These are phyloP conservation scores for Nothura maculosa DNA, from an alignment of 2,797 vertebrate genomes.

Conservation along the genomic window DNA sequence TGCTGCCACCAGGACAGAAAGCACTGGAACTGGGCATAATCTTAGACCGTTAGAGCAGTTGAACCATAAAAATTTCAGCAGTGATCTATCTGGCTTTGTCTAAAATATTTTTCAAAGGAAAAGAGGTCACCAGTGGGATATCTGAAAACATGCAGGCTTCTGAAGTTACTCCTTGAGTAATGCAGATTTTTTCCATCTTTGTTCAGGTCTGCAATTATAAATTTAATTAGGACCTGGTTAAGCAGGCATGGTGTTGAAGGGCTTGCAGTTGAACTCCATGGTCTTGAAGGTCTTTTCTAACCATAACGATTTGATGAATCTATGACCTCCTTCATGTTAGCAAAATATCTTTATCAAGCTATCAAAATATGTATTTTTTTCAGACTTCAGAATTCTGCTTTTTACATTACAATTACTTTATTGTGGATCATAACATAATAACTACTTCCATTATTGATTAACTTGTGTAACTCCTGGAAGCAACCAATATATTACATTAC, in stretches of 20 bases:
- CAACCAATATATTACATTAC: not conserved
- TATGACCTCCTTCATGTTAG: not conserved
- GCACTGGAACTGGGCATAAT: fast-evolving
- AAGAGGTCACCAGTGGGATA: no score
- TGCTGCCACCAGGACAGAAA: not conserved
- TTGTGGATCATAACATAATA: not conserved
- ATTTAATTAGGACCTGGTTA: not conserved
- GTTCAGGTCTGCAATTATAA: fast-evolving
- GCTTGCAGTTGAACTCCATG: no score
- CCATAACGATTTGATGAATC: no score
- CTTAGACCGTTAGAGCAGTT: fast-evolving
- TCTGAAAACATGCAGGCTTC: not conserved
- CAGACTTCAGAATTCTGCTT: not conserved
- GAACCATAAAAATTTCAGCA: not conserved
- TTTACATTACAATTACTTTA: not conserved
- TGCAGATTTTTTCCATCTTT: fast-evolving
- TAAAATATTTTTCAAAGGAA: fast-evolving
- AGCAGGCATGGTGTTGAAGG: no score
- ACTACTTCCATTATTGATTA: not conserved
- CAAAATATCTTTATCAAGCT: fast-evolving
- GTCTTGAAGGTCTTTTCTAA: no score
- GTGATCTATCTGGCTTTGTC: fast-evolving
- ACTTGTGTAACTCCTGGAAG: not conserved
- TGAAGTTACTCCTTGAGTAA: not conserved
- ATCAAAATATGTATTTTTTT: not conserved